Conservation (phyloP, 2,888 invertebrate species). For the Drosophila testacea region DNA sequence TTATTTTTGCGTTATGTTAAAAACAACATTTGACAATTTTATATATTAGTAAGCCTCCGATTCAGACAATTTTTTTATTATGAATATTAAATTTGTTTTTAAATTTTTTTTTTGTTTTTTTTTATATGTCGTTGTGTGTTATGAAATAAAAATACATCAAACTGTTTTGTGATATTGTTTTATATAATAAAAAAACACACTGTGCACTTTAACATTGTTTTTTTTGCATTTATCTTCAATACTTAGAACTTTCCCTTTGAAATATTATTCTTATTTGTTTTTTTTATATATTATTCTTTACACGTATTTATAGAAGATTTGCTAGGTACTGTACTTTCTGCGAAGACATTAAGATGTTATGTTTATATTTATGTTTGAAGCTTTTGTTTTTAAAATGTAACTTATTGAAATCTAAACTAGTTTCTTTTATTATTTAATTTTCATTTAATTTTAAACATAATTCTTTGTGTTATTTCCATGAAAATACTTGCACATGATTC, state of each 20-base stretch:
- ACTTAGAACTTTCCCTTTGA: slow-evolving; percentile 31
- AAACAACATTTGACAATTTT: slow-evolving; percentile 50
- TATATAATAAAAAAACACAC: slow-evolving; percentile 33
- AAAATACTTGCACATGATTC: slow-evolving; percentile 77
- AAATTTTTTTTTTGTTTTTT: slow-evolving; percentile 13
- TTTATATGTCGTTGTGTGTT: slow-evolving; percentile 14
- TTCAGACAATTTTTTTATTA: slow-evolving; percentile 39
- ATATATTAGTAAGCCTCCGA: slow-evolving; percentile 64
- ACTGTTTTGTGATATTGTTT: slow-evolving; percentile 37
- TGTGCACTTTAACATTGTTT: slow-evolving; percentile 48
- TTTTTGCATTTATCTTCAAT: slow-evolving; percentile 33
- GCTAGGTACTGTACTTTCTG: slow-evolving; percentile 63
- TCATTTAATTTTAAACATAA: slow-evolving; percentile 42
- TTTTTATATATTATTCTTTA: slow-evolving; percentile 26
- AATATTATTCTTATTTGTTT: slow-evolving; percentile 14
- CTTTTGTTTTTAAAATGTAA: slow-evolving; percentile 32
- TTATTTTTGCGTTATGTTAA: slow-evolving; percentile 31
- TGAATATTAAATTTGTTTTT: neutral
- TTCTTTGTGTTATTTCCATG: slow-evolving; percentile 75
- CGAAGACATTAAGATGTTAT: slow-evolving; percentile 64
- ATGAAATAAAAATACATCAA: slow-evolving; percentile 31
- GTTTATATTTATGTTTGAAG: slow-evolving; percentile 35
- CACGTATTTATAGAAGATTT: slow-evolving; percentile 54
- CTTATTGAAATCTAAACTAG: slow-evolving; percentile 46
- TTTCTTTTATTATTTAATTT: slow-evolving; percentile 28